Conservation (phyloP, 2,888 invertebrate species). For the Eudemis profundana region DNA sequence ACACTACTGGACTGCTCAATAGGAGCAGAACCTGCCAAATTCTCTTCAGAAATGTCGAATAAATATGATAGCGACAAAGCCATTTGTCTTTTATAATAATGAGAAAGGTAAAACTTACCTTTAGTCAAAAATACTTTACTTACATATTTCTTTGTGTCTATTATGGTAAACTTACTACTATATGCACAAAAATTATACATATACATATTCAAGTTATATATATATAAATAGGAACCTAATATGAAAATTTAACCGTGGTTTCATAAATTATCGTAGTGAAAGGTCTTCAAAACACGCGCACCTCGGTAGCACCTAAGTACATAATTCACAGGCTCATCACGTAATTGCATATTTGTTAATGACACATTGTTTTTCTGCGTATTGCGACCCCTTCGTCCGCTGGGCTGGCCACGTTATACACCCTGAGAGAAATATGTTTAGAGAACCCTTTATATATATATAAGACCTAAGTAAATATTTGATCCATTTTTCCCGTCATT, state of each 20-base stretch:
- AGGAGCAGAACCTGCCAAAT: too few species aligned
- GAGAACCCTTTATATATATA: constrained; percentile 11
- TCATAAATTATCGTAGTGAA: not conserved
- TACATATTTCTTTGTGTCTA: too few species aligned
- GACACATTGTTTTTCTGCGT: not conserved
- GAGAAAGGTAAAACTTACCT: too few species aligned
- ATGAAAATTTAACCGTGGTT: not conserved
- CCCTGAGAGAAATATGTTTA: constrained; percentile 11
- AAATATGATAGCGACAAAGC: too few species aligned
- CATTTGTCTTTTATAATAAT: too few species aligned
- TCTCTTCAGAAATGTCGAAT: too few species aligned
- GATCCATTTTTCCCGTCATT: constrained; percentile 25
- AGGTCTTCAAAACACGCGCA: not conserved
- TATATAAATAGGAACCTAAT: too few species aligned
- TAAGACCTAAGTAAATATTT: constrained; percentile 32
- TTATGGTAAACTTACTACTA: too few species aligned
- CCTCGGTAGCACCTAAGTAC: not conserved
- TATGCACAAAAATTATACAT: too few species aligned
- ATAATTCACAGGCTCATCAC: constrained; percentile 14
- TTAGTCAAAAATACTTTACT: too few species aligned
- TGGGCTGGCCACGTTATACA: not conserved
- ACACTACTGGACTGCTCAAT: too few species aligned
- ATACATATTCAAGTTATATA: too few species aligned
- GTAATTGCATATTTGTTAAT: constrained; percentile 2
- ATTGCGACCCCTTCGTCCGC: not conserved